Base-by-base conservation (phyloP, 1,140 invertebrate species). In the Adelges cooleyi region DNA sequence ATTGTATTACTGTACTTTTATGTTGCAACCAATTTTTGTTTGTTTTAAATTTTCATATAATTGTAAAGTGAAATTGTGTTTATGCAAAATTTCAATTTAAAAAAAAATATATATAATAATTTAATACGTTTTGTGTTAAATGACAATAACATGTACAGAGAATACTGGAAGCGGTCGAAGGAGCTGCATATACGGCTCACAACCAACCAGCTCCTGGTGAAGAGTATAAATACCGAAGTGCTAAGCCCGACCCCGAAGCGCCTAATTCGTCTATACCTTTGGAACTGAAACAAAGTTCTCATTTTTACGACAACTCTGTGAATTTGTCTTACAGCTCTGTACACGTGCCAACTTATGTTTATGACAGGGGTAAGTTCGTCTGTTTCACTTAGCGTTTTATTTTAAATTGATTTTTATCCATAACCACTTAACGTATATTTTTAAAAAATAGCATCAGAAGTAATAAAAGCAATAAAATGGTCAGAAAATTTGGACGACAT, bases 321-420 rank as follows among this genome's bases (percentile, higher is more conserved):
- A 95, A 95, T 74, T 81, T 82, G 6, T 88, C 82, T 71, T 80
- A 84, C 73, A 95, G 90, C 70, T 87, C 91, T 36, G 89, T 98
- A 5, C 94, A 97, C 74, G 90, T 98, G 6, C 93, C 95, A 2
- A 95, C 91, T 23, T 95, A 95, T 75, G 92, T 98, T 42, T 97
- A 88, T 73, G 89, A 93, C 71, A 81, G 87, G 81, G 85, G 90
- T 93, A 78, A 44, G 40, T 51, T 6, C 23, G n/a, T 8, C 11
- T 17, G 2, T 51, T 13, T 22, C 25, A 33, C 8, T 44, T 3
- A 5, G 15, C 11, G n/a, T n/a, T 17, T 38, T 13, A 8, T 38
- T 38, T 38, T 8, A 13, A 8, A 38, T 38, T 38, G 6, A 38
- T 38, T 8, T 38, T 38, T 38, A n/a, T 38, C 13, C 6, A 38